Percentiles rank a stretch among this genome's conserved stretches.
Evolutionary conservation across 2,113 vertebrate genomes (phyloP).

Genomic region (Toxotes jaculatrix): DNA sequence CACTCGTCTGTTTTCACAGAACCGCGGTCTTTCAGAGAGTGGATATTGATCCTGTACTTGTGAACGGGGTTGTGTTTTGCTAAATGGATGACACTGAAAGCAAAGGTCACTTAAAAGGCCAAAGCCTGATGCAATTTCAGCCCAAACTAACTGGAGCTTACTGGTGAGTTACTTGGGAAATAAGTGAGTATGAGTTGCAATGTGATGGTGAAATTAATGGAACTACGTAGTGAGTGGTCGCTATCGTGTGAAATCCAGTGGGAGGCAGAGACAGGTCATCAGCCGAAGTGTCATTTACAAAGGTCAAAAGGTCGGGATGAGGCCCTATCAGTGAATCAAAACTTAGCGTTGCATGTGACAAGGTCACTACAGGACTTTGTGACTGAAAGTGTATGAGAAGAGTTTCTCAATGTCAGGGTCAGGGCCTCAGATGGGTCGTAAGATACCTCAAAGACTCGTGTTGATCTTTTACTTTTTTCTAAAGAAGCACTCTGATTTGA

Average conservation of each 20-base stretch:
- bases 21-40: conserved; percentile 53
- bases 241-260: conserved; percentile 4
- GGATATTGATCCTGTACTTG: conserved; percentile 49
- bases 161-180: conserved; percentile 16
- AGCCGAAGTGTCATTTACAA: background rate
- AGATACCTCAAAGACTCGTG: background rate
- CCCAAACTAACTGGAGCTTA: background rate
- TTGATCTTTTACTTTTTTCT: background rate
- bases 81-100: conserved; percentile 57
- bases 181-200: background rate
- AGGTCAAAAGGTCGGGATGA: conserved; percentile 38
- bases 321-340: background rate
- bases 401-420: background rate
- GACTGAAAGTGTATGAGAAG: conserved; percentile 1
- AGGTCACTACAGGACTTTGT: background rate
- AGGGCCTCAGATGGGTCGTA: background rate
- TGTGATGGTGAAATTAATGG: conserved; percentile 18
- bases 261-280: conserved; percentile 29
- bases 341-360: background rate
- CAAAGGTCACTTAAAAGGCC: background rate
- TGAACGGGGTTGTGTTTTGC: conserved; percentile 65
- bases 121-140: conserved; percentile 7
- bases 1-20: conserved; percentile 73
- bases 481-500: background rate
- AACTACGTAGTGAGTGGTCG: background rate